Evolutionary conservation across 2,888 invertebrate species (phyloP).

Genomic region (Sussaba pulchella): DNA sequence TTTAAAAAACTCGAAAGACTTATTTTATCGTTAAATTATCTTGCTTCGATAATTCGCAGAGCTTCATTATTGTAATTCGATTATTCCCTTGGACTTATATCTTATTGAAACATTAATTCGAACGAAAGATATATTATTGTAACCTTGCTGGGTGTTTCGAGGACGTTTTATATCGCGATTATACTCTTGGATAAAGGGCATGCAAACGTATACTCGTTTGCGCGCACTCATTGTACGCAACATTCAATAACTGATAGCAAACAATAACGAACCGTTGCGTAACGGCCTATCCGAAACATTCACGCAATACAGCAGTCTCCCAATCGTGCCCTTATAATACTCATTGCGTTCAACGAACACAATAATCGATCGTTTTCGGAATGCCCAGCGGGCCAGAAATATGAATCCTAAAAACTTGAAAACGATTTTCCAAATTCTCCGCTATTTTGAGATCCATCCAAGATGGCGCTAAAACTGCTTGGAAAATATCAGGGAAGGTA

Average conservation of each 20-base stretch:
- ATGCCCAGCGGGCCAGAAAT: too few relatives aligned
- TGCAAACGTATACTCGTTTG: neutral
- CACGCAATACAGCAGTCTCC: neutral
- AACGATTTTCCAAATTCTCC: neutral
- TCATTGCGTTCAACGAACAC: neutral
- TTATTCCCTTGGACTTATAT: too few relatives aligned
- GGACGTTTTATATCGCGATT: too few relatives aligned
- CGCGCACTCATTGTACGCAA: neutral
- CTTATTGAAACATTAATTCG: too few relatives aligned
- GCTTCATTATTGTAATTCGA: too few relatives aligned
- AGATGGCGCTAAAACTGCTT: too few relatives aligned
- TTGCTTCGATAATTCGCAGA: too few relatives aligned
- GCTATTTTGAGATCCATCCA: neutral
- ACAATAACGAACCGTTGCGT: neutral
- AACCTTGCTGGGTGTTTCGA: too few relatives aligned
- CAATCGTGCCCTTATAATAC: neutral
- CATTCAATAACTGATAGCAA: neutral
- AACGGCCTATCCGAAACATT: neutral
- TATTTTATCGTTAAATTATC: too few relatives aligned
- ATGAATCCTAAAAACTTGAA: too few relatives aligned
- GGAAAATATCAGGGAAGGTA: neutral
- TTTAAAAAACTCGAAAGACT: too few relatives aligned
- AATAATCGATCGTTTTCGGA: neutral
- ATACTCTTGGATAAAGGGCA: neutral
- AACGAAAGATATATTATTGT: too few relatives aligned